Evolutionary conservation across 2,113 vertebrate genomes (phyloP), one percentile per base, ranked within the genome.

Genomic region (Pelecanus crispus): DNA sequence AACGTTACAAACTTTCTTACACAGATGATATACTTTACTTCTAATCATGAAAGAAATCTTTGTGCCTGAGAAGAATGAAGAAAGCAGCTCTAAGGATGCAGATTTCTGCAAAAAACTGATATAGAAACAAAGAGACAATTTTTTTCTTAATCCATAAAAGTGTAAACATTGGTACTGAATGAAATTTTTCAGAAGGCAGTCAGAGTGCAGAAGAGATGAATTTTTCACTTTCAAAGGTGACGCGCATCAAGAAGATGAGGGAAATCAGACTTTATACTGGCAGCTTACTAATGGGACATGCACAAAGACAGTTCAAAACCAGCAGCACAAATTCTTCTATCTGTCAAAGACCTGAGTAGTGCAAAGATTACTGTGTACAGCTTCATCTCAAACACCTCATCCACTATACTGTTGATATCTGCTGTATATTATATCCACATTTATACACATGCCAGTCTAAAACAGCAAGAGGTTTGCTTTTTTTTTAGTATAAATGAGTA

Each of bases 61-160:
- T 89, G 20, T 90, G 65, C 92, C 19, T 6, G 34, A 94, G 31
- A 97, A 74, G 94, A 96, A 94, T 86, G n/a, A 93, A 75, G 73
- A 90, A 95, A 95, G 52, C 50, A 83, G 36, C 34, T 85, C 36
- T 45, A 91, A 88, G 90, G 62, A 85, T 91, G 62, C 61, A 59
- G 42, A 95, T 95, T 95, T 96, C 88, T 97, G 77, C 38, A 95
- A 88, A 93, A 95, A 96, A 95, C 47, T n/a, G 84, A 95, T 92
- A 95, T 0, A 95, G 74, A 80, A 81, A 94, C 53, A 96, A 90
- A 68, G 79, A 89, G 71, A 91, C 52, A 52, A 13, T 82, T 71
- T 68, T 91, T 95, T 81, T 74, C 92, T 88, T 92, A 96, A 88
- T 92, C 55, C 71, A 73, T 44, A 55, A 50, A 92, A 97, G 58